A percentile compares a stretch with the other conserved stretches of the same genome.
These are phyloP conservation scores for Planiliza haematocheilus DNA, from an alignment of 2,113 vertebrate species.

Conservation along the genomic window DNA sequence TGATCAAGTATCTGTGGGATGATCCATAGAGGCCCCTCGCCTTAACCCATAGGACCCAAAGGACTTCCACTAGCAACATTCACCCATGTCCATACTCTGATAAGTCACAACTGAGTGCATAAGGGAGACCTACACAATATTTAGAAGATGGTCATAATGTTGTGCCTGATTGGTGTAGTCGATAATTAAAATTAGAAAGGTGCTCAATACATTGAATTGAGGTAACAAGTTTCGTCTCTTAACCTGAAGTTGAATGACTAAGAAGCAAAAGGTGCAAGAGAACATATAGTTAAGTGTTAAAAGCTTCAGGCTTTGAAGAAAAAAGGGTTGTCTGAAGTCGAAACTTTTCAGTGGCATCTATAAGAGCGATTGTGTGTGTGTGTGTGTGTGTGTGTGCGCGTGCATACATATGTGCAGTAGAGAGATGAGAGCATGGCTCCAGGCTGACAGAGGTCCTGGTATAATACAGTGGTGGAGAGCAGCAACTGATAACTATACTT, in stretches of 20 bases:
- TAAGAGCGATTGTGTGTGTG: conserved; percentile 47
- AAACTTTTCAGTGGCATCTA: conserved; percentile 67
- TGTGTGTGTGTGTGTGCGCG: conserved; percentile 30
- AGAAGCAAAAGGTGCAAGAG: conserved; percentile 12
- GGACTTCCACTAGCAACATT: no score
- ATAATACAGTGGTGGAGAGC: conserved; percentile 86
- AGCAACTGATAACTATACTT: conserved; percentile 85
- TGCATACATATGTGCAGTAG: conserved; percentile 41
- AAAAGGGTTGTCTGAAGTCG: conserved; percentile 51
- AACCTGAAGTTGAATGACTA: conserved; percentile 41
- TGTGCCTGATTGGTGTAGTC: no score
- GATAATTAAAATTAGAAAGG: no score
- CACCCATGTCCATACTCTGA: no score
- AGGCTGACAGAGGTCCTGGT: conserved; percentile 84
- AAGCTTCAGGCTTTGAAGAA: conserved; percentile 45
- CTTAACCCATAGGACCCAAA: no score
- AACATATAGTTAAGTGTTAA: conserved; percentile 39
- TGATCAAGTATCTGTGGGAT: no score
- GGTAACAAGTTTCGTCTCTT: conserved; percentile 10
- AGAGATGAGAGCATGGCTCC: conserved; percentile 78
- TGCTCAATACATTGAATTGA: neutral
- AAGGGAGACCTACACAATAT: no score
- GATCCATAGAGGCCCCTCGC: no score
- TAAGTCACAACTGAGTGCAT: no score
- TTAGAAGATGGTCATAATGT: no score